A percentile compares a stretch with the other conserved stretches of the same genome.
phyloP scores from a whole-genome alignment of 2,113 vertebrate species.

The Andinoacara biseriatus region DNA sequence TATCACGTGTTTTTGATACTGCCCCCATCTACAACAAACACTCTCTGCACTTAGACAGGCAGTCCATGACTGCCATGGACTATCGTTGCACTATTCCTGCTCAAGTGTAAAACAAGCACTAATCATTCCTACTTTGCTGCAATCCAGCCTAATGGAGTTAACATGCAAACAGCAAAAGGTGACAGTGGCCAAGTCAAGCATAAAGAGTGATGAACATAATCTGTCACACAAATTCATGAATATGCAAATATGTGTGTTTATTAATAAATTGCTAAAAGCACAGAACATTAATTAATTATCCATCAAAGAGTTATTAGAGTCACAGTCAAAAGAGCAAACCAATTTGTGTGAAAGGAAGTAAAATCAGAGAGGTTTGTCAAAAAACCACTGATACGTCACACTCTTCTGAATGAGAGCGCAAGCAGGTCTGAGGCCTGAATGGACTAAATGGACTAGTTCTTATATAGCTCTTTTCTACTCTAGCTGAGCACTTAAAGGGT shows the following conservation, averaged over 20 bases:
- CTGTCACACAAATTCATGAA: background rate
- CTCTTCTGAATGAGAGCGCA: background rate
- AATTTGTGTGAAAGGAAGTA: slow-evolving; percentile 22
- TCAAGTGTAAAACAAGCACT: background rate
- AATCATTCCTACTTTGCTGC: slow-evolving; percentile 28
- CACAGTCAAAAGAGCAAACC: slow-evolving; percentile 10
- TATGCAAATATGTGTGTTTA: background rate
- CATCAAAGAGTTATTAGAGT: slow-evolving; percentile 16
- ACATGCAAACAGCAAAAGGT: slow-evolving; percentile 43
- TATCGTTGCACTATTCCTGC: no score
- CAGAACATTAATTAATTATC: background rate
- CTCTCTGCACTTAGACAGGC: background rate
- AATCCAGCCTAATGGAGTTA: slow-evolving; percentile 29
- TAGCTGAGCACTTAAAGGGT: no score
- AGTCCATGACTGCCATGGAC: no score
- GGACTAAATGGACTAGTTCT: no score
- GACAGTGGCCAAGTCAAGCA: slow-evolving; percentile 30
- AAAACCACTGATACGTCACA: background rate
- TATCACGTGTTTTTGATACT: background rate
- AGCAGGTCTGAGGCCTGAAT: slow-evolving; percentile 5
- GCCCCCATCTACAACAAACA: background rate
- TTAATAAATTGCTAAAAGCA: background rate
- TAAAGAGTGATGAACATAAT: background rate
- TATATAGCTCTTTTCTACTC: no score
- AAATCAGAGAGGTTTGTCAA: background rate